Evolutionary conservation across 2,113 vertebrate genomes (phyloP).

Genomic region (Pseudolaguvia tuberculata): DNA sequence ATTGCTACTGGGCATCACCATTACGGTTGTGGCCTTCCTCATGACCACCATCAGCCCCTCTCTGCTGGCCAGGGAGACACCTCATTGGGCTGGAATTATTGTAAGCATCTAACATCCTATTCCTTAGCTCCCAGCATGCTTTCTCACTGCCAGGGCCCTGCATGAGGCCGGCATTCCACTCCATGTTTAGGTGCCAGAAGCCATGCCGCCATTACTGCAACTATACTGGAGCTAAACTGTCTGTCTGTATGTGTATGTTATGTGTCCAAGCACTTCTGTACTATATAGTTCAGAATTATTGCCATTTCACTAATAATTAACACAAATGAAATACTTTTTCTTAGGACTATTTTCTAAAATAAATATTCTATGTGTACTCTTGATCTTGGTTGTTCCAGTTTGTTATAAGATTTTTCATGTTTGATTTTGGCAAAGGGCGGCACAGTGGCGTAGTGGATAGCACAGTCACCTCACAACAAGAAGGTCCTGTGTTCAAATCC

Average conservation of each 20-base stretch:
- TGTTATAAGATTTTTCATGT: not conserved
- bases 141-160: slow-evolving; percentile 35
- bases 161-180: slow-evolving; percentile 39
- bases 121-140: slow-evolving; percentile 44
- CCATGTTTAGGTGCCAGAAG: not conserved
- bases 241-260: slow-evolving; percentile 19
- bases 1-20: slow-evolving; percentile 81
- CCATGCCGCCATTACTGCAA: not conserved
- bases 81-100: slow-evolving; percentile 95
- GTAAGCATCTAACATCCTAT: slow-evolving; percentile 77
- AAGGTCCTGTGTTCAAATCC: too few relatives aligned
- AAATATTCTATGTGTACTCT: not conserved
- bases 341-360: not conserved
- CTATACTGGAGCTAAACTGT: not conserved
- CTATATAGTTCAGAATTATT: not conserved
- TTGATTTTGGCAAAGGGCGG: not conserved
- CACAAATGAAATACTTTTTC: not conserved
- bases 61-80: slow-evolving; percentile 87
- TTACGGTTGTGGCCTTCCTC: slow-evolving; percentile 85
- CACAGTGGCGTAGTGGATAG: too few relatives aligned
- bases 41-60: slow-evolving; percentile 85
- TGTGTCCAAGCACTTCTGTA: not conserved
- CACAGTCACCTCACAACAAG: too few relatives aligned
- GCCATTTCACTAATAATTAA: not conserved
- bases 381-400: not conserved